Percentiles rank a stretch among this genome's conserved stretches.
Evolutionary conservation across 2,113 vertebrate species (phyloP).

Genomic region (Hippocampus comes): DNA sequence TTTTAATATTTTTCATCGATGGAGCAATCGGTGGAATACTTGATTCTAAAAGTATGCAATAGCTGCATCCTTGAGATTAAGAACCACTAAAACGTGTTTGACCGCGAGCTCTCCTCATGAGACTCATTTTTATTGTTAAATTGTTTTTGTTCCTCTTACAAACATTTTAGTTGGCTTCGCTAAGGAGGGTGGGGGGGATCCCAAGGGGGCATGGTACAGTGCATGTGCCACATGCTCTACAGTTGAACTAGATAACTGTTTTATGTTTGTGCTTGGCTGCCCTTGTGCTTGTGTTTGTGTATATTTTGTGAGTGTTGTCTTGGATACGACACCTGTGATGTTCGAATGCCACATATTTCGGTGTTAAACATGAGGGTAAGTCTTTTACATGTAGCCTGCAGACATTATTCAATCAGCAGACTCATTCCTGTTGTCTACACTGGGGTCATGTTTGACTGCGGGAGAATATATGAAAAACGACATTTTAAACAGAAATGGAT

Average conservation of each 20-base stretch:
- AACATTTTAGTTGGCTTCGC: not conserved
- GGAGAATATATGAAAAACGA: slow-evolving; percentile 23
- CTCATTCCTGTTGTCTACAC: slow-evolving; percentile 39
- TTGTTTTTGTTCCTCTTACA: not conserved
- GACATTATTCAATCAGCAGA: slow-evolving; percentile 30
- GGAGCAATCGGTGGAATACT: not conserved
- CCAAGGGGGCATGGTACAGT: not conserved
- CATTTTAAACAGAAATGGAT: not conserved
- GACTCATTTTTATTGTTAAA: not conserved
- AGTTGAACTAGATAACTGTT: slow-evolving; percentile 16
- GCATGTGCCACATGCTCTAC: slow-evolving; percentile 7
- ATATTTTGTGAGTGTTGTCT: slow-evolving; percentile 18
- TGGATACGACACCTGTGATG: slow-evolving; percentile 34
- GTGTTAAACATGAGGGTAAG: slow-evolving; percentile 49
- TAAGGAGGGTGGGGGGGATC: not conserved
- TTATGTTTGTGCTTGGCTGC: slow-evolving; percentile 23
- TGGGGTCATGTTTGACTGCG: slow-evolving; percentile 23
- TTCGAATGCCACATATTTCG: slow-evolving; percentile 49
- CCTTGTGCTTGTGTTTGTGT: slow-evolving; percentile 2
- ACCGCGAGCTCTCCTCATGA: not conserved
- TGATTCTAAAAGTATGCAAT: not conserved
- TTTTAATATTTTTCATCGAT: not conserved
- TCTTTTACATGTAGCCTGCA: slow-evolving; percentile 44
- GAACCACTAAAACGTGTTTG: not conserved
- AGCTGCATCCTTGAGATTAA: not conserved